Percentiles rank a stretch among this genome's conserved stretches.
These are phyloP conservation scores for Sinocyclocheilus anshuiensis DNA, from an alignment of 2,113 vertebrate species.

Conservation along the genomic window DNA sequence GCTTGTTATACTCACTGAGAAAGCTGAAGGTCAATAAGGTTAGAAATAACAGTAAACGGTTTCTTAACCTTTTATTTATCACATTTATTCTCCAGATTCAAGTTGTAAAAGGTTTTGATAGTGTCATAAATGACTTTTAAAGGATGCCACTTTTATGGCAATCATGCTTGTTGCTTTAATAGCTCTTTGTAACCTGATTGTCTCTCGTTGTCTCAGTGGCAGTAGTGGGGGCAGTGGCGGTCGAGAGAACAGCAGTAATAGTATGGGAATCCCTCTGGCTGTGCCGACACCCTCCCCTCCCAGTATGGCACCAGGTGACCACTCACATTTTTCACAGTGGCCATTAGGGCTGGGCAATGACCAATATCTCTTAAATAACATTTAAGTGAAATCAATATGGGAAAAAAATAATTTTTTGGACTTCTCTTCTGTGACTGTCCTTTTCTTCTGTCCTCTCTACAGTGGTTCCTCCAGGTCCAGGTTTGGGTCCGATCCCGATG, in stretches of 20 bases:
- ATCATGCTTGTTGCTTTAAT: background rate
- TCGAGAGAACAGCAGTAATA: slow-evolving; percentile 92
- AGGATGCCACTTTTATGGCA: background rate
- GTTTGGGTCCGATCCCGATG: slow-evolving; percentile 92
- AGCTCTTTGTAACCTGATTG: background rate
- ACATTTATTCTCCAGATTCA: no score
- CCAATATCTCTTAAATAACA: no score
- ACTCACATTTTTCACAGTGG: background rate
- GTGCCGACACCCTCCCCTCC: slow-evolving; percentile 96
- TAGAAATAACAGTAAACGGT: no score
- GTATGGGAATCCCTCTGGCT: slow-evolving; percentile 90
- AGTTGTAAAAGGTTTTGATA: background rate
- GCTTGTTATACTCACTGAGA: background rate
- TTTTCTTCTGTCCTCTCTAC: slow-evolving; percentile 69
- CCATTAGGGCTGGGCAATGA: no score
- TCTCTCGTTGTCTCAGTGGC: slow-evolving; percentile 73
- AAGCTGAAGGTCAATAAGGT: background rate
- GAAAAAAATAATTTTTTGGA: no score
- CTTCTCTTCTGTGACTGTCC: background rate
- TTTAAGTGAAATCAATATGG: no score
- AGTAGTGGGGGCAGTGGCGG: slow-evolving; percentile 96
- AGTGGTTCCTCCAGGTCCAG: slow-evolving; percentile 79
- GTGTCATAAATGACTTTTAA: background rate
- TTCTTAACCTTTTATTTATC: no score
- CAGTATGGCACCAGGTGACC: slow-evolving; percentile 86